A percentile compares a stretch with the other conserved stretches of the same genome.
phyloP scores from a whole-genome alignment of 2,888 invertebrate species.

The Adineta ricciae region DNA sequence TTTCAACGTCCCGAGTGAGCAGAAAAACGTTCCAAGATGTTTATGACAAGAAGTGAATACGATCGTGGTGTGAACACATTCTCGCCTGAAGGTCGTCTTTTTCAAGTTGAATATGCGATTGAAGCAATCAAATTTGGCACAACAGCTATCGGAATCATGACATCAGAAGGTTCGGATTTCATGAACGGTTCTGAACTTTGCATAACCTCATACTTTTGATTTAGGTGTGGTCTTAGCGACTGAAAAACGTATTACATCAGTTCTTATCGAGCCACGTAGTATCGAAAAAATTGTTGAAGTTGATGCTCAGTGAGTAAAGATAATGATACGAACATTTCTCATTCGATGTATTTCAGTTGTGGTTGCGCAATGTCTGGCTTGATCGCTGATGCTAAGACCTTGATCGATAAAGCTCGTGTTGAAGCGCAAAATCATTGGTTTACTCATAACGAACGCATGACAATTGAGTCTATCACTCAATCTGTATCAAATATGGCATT shows the following conservation, averaged over 20 bases:
- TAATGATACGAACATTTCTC: slow-evolving; percentile 20
- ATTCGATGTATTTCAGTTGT: slow-evolving; percentile 37
- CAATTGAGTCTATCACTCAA: slow-evolving; percentile 90
- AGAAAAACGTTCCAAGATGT: slow-evolving; percentile 59
- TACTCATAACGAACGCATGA: slow-evolving; percentile 87
- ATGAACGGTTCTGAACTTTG: neutral
- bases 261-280: slow-evolving; percentile 86
- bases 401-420: slow-evolving; percentile 83
- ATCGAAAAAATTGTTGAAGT: slow-evolving; percentile 98
- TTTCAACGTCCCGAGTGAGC: neutral
- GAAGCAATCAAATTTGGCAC: slow-evolving; percentile 97
- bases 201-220: neutral
- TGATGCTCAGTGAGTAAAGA: slow-evolving; percentile 77
- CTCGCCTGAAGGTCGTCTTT: slow-evolving; percentile 93
- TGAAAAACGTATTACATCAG: slow-evolving; percentile 91
- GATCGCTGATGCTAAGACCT: slow-evolving; percentile 90
- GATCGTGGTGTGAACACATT: slow-evolving; percentile 99
- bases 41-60: slow-evolving; percentile 95
- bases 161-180: slow-evolving; percentile 58
- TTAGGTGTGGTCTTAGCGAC: slow-evolving; percentile 85
- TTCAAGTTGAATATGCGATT: slow-evolving; percentile 97
- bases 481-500: slow-evolving; percentile 97
- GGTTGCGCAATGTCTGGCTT: slow-evolving; percentile 90
- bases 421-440: slow-evolving; percentile 99
- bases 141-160: slow-evolving; percentile 92